Percentiles rank a stretch among this genome's conserved stretches.
Evolutionary conservation across 2,113 vertebrate species (phyloP).

Genomic region (Pseudopodoces humilis): DNA sequence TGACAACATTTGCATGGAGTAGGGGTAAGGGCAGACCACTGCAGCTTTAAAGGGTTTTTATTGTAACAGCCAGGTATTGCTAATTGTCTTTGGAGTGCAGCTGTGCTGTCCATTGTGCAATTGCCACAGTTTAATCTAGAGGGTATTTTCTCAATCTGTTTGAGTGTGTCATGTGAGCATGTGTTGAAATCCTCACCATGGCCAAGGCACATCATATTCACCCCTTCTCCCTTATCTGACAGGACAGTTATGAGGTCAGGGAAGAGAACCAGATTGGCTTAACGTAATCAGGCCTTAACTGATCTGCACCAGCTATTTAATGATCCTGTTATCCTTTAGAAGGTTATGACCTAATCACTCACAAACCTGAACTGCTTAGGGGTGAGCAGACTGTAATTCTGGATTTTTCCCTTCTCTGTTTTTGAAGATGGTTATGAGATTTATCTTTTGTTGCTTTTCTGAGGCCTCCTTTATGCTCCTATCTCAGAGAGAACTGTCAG

Average conservation of each 20-base stretch:
- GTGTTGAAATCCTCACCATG: conserved; percentile 37
- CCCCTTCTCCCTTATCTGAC: conserved; percentile 23
- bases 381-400: not conserved
- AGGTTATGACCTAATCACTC: conserved; percentile 8
- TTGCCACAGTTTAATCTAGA: not conserved
- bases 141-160: not conserved
- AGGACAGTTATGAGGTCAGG: conserved; percentile 15
- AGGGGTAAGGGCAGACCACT: not conserved
- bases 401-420: not conserved
- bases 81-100: not conserved
- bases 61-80: not conserved
- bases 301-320: not conserved
- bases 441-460: not conserved
- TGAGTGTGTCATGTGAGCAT: conserved; percentile 33
- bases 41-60: not conserved
- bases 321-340: not conserved
- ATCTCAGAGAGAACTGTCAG: not conserved
- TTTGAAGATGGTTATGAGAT: not conserved
- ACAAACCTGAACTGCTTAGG: not conserved
- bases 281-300: conserved; percentile 14
- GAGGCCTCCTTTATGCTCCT: not conserved
- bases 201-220: conserved; percentile 21
- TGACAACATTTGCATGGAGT: not conserved
- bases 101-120: not conserved
- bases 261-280: conserved; percentile 2